Evolutionary conservation across 2,797 vertebrate genomes (phyloP).

Genomic region (Sebastolobus altivelis): DNA sequence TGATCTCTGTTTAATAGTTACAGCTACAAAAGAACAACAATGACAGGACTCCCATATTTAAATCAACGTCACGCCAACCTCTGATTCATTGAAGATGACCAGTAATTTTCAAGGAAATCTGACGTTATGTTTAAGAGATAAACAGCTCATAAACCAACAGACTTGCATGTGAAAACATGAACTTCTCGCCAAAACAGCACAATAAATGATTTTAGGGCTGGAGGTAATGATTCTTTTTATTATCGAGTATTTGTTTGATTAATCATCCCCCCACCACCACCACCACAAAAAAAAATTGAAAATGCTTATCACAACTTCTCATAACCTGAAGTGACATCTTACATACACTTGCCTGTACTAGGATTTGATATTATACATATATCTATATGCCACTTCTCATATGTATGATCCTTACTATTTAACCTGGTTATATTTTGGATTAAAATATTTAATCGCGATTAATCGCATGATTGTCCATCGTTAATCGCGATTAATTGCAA

Average conservation of each 20-base stretch:
- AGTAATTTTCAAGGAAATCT: not conserved
- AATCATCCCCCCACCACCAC: no score
- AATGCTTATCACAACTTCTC: not conserved
- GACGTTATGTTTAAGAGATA: no score
- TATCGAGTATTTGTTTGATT: not conserved
- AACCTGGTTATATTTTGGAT: not conserved
- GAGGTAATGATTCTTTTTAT: not conserved
- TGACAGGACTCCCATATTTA: not conserved
- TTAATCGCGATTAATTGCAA: no score
- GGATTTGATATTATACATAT: not conserved
- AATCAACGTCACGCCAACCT: not conserved
- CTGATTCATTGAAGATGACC: not conserved
- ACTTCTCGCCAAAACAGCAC: not conserved
- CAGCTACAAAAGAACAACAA: not conserved
- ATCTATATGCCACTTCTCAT: not conserved
- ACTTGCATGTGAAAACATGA: not conserved
- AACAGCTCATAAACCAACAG: no score
- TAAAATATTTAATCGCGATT: no score
- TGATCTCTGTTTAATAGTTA: conserved; percentile 2
- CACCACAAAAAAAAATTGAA: not conserved
- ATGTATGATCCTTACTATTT: not conserved
- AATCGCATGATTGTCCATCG: no score
- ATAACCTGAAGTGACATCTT: not conserved
- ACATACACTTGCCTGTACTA: not conserved
- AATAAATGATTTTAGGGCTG: not conserved